These are phyloP conservation scores for Siniperca chuatsi DNA, from an alignment of 2,113 vertebrate species.

Conservation along the genomic window DNA sequence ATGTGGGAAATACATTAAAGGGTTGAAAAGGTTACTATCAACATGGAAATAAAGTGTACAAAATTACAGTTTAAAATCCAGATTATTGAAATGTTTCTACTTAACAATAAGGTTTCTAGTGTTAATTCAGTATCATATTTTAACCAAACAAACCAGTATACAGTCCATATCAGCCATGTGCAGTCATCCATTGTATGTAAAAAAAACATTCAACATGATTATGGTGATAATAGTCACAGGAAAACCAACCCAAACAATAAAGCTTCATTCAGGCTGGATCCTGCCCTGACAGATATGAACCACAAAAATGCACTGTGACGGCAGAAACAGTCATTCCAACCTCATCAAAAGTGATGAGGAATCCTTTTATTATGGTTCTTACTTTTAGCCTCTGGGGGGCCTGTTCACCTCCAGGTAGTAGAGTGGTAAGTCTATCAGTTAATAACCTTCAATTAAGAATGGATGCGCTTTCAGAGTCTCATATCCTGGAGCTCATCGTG, in stretches of 20 bases:
- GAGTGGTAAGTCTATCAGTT: conserved; percentile 23
- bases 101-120: not conserved
- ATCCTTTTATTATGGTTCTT: conserved; percentile 51
- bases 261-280: conserved; percentile 39
- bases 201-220: conserved; percentile 5
- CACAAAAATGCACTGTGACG: conserved; percentile 59
- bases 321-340: not conserved
- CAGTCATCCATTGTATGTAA: not conserved
- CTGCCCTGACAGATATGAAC: conserved; percentile 54
- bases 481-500: conserved; percentile 10
- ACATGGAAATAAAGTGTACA: not conserved
- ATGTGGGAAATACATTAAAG: not conserved
- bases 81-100: not conserved
- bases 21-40: not conserved
- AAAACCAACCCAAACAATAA: conserved; percentile 21
- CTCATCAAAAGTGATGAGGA: conserved; percentile 46
- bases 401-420: conserved; percentile 23
- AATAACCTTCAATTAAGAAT: conserved; percentile 63
- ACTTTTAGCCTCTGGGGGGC: conserved; percentile 13
- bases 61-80: not conserved
- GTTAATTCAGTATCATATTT: not conserved
- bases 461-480: conserved; percentile 26
- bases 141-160: not conserved
- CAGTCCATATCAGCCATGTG: not conserved
- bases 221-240: conserved; percentile 5